A percentile compares a stretch with the other conserved stretches of the same genome.
Evolutionary conservation across 1,140 invertebrate genomes (phyloP).

Genomic region (Drosophila novamexicana): DNA sequence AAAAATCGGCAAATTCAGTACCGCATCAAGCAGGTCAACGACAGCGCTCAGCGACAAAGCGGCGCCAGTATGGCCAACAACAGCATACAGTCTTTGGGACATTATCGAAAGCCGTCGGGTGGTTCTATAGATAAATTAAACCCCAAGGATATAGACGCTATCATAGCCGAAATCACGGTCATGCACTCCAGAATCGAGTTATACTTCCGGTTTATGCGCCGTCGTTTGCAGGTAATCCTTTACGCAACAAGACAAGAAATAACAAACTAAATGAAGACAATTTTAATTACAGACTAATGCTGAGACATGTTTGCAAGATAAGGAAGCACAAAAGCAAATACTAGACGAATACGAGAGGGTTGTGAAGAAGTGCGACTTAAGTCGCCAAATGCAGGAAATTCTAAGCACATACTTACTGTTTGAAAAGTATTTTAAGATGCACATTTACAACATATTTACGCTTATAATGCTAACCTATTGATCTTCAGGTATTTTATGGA

Average conservation of each 20-base stretch:
- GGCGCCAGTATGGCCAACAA: slow-evolving; percentile 54
- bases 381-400: slow-evolving; percentile 94
- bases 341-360: slow-evolving; percentile 88
- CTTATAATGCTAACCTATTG: background rate
- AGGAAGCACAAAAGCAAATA: slow-evolving; percentile 85
- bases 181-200: slow-evolving; percentile 95
- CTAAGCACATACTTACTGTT: slow-evolving; percentile 95
- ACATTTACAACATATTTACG: background rate
- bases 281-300: slow-evolving; percentile 87
- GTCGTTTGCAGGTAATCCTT: slow-evolving; percentile 89
- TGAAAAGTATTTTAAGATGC: slow-evolving; percentile 88
- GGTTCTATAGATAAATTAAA: slow-evolving; percentile 88
- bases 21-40: slow-evolving; percentile 88
- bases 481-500: slow-evolving; percentile 93
- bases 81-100: slow-evolving; percentile 76
- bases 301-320: slow-evolving; percentile 86
- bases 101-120: slow-evolving; percentile 79
- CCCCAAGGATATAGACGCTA: slow-evolving; percentile 94
- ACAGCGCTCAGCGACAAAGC: slow-evolving; percentile 84
- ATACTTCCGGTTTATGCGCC: slow-evolving; percentile 94
- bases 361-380: slow-evolving; percentile 91
- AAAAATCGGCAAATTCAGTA: slow-evolving; percentile 89
- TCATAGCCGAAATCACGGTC: slow-evolving; percentile 95
- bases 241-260: background rate
- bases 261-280: background rate